phyloP scores from a whole-genome alignment of 2,888 invertebrate genomes.

The Aethes cnicana region DNA sequence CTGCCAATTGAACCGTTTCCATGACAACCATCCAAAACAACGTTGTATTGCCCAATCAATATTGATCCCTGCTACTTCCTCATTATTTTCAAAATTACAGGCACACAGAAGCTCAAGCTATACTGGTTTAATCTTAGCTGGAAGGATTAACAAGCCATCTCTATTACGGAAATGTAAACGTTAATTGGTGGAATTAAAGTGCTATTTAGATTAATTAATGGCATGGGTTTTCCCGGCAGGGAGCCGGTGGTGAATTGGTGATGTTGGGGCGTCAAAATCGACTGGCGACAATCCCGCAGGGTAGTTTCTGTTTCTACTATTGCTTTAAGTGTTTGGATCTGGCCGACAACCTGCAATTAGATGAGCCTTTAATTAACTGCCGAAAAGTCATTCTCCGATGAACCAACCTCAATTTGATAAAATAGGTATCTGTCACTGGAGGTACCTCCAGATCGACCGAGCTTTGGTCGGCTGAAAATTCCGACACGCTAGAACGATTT shows the following conservation, averaged over 20 bases:
- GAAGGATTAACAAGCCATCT: constrained; percentile 42
- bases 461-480: no score
- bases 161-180: constrained; percentile 60
- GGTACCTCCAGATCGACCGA: no score
- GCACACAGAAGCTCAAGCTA: constrained; percentile 46
- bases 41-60: constrained; percentile 51
- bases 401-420: no score
- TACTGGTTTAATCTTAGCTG: constrained; percentile 41
- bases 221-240: constrained; percentile 36
- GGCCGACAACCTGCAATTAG: no score
- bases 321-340: no score
- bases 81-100: constrained; percentile 34
- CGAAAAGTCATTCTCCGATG: no score
- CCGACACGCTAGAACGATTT: no score
- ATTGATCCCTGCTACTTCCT: constrained; percentile 48
- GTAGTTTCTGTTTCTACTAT: no score
- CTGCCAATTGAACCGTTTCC: constrained; percentile 49
- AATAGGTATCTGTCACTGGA: no score
- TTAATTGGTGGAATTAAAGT: constrained; percentile 57
- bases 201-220: constrained; percentile 59
- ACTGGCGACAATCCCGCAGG: no score
- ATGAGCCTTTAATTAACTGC: no score
- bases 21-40: constrained; percentile 73
- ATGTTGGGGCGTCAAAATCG: constrained; percentile 11
- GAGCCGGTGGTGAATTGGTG: constrained; percentile 4